These are phyloP conservation scores for Altica lythri DNA, from an alignment of 2,888 invertebrate species.

Conservation along the genomic window DNA sequence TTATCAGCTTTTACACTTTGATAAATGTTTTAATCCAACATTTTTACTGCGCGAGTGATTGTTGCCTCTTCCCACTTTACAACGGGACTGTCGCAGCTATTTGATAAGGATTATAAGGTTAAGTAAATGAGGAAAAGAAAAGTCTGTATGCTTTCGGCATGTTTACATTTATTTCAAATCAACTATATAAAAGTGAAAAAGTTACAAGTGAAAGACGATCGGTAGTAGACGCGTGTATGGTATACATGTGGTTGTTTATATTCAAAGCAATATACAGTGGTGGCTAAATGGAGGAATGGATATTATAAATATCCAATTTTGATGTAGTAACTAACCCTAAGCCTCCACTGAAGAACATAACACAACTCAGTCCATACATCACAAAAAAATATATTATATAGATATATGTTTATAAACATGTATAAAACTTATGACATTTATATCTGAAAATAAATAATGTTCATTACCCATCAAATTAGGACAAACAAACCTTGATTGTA, in stretches of 20 bases:
- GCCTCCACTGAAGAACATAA: constrained; percentile 29
- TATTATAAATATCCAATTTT: constrained; percentile 6
- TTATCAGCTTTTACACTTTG: no score
- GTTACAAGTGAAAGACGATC: constrained; percentile 57
- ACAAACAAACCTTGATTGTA: constrained; percentile 24
- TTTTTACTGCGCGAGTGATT: no score
- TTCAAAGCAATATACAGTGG: constrained; percentile 19
- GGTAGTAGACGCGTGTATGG: constrained; percentile 57
- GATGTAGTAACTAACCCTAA: no score
- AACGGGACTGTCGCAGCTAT: no score
- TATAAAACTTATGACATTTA: constrained; percentile 57
- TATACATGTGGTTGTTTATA: constrained; percentile 35
- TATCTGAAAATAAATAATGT: constrained; percentile 50
- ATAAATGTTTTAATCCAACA: no score
- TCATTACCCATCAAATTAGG: constrained; percentile 28
- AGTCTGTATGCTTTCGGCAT: constrained; percentile 50
- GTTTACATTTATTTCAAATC: constrained; percentile 58
- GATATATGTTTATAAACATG: constrained; percentile 54
- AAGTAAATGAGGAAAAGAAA: constrained; percentile 30
- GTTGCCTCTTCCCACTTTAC: no score
- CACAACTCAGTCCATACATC: constrained; percentile 51
- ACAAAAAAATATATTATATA: constrained; percentile 56
- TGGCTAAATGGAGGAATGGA: constrained; percentile 3
- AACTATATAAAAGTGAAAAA: constrained; percentile 59
- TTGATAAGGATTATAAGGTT: not conserved